These are phyloP conservation scores for Gandaritis pyraliata DNA, from an alignment of 2,888 invertebrate species.

Conservation along the genomic window DNA sequence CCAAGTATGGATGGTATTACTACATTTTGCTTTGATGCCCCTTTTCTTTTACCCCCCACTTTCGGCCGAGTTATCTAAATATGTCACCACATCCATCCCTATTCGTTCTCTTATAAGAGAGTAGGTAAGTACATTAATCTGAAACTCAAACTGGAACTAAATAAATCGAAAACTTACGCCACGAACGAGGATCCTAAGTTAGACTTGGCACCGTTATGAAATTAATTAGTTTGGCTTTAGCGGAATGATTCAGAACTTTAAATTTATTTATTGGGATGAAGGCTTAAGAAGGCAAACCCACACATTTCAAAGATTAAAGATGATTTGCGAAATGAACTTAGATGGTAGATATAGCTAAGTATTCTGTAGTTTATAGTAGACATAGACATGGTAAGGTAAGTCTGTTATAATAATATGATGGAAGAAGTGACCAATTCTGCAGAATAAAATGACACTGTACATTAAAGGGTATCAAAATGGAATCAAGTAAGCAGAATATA, in stretches of 20 bases:
- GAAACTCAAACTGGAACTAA: constrained; percentile 41
- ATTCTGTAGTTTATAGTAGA: too few relatives aligned
- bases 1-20: too few relatives aligned
- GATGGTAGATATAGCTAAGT: too few relatives aligned
- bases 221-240: constrained; percentile 20
- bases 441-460: too few relatives aligned
- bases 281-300: background rate
- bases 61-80: too few relatives aligned
- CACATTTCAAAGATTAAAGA: background rate
- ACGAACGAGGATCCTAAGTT: constrained; percentile 10
- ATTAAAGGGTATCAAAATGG: too few relatives aligned
- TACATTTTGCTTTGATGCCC: too few relatives aligned
- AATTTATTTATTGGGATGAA: constrained; percentile 11
- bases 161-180: constrained; percentile 33
- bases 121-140: constrained; percentile 37
- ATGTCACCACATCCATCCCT: background rate
- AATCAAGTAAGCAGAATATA: too few relatives aligned
- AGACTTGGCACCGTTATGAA: constrained; percentile 14
- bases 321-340: background rate
- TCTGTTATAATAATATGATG: too few relatives aligned
- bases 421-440: too few relatives aligned
- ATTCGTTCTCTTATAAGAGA: background rate
- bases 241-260: constrained; percentile 11
- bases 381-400: too few relatives aligned
- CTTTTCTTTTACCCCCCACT: too few relatives aligned